phyloP scores from a whole-genome alignment of 2,888 invertebrate genomes.

The Meiosimyza decipiens region DNA sequence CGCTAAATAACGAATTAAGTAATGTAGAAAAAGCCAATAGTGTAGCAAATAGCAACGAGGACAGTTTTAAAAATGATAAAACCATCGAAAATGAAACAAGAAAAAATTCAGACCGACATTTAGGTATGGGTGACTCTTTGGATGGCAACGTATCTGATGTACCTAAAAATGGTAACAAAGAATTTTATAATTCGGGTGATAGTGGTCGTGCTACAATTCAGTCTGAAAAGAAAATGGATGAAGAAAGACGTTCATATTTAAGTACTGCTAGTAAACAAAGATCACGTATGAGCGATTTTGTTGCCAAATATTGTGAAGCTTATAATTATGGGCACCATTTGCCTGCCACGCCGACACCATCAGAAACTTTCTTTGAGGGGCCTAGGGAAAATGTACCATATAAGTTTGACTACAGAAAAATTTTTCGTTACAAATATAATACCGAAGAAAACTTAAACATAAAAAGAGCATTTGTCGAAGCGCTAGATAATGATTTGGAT shows the following conservation, averaged over 20 bases:
- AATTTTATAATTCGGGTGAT: not conserved
- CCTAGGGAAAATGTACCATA: constrained; percentile 40
- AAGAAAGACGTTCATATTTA: not conserved
- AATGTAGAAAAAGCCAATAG: too few relatives aligned
- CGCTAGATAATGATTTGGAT: constrained; percentile 44
- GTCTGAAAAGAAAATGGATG: not conserved
- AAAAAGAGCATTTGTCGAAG: constrained; percentile 39
- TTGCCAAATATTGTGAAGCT: constrained; percentile 25
- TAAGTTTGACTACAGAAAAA: constrained; percentile 50
- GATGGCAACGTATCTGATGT: not conserved
- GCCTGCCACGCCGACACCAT: constrained; percentile 27
- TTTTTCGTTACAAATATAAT: constrained; percentile 44
- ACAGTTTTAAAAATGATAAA: not conserved
- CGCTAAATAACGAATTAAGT: not conserved
- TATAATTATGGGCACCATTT: constrained; percentile 42
- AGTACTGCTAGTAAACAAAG: not conserved
- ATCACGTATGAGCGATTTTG: constrained; percentile 14
- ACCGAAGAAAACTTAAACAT: constrained; percentile 26
- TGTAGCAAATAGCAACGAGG: not conserved
- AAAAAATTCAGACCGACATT: not conserved
- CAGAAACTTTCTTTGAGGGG: constrained; percentile 43
- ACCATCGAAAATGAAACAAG: not conserved
- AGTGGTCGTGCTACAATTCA: not conserved
- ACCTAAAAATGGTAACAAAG: not conserved
- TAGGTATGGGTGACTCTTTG: constrained; percentile 6